These are phyloP conservation scores for Gasteruption jaculator DNA, from an alignment of 2,888 invertebrate genomes.

Conservation along the genomic window DNA sequence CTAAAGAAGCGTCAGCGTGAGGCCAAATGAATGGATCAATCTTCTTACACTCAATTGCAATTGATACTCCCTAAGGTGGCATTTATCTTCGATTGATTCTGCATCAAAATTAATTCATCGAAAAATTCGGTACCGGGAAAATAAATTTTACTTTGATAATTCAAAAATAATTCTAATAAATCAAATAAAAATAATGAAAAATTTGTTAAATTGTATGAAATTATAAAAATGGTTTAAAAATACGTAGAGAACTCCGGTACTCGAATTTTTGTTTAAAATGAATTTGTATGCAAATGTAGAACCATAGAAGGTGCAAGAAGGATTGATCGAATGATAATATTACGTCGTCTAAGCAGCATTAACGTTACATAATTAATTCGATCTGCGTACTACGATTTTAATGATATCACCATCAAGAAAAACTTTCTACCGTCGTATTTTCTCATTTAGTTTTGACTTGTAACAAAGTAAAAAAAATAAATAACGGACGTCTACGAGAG, in stretches of 20 bases:
- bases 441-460: slow-evolving; percentile 1
- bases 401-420: too few species aligned
- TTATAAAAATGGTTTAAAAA: too few species aligned
- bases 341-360: slow-evolving; percentile 38
- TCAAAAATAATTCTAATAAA: slow-evolving; percentile 5
- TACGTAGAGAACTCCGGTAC: too few species aligned
- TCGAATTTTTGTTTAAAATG: too few species aligned
- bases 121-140: background rate
- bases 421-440: background rate
- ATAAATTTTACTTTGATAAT: background rate
- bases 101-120: slow-evolving; percentile 1
- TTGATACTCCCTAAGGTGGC: too few species aligned
- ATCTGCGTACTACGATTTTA: slow-evolving; percentile 32
- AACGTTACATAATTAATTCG: slow-evolving; percentile 32
- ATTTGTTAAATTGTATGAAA: slow-evolving; percentile 3
- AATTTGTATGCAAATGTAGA: too few species aligned
- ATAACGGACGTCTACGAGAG: too few species aligned
- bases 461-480: too few species aligned
- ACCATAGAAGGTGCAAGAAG: too few species aligned
- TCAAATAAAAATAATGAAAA: background rate
- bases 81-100: too few species aligned
- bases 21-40: slow-evolving; percentile 22
- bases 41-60: too few species aligned
- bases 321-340: too few species aligned
- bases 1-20: slow-evolving; percentile 42